phyloP scores from a whole-genome alignment of 2,797 vertebrate genomes.

The Enteromius fasciolatus region DNA sequence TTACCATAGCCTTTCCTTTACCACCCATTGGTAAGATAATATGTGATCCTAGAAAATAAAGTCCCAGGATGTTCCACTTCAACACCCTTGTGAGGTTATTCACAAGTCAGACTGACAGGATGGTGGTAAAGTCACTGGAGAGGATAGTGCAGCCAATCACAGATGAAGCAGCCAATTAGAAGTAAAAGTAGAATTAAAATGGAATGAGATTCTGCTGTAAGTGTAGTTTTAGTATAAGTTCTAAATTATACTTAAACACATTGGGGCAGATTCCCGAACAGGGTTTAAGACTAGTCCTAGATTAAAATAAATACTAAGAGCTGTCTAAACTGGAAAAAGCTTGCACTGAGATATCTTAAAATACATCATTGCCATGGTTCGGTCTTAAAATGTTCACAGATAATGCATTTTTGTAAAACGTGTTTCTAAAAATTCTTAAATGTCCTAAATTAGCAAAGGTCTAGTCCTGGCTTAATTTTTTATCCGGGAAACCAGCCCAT shows the following conservation, averaged over 20 bases:
- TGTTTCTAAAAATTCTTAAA: no score
- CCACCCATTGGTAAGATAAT: neutral
- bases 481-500: no score
- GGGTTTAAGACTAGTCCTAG: no score
- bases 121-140: neutral
- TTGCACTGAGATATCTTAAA: no score
- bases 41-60: slow-evolving; percentile 3
- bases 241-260: neutral
- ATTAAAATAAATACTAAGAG: no score
- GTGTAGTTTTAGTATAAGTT: neutral
- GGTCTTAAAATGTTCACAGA: no score
- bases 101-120: neutral
- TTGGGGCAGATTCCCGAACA: no score
- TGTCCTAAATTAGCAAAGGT: no score
- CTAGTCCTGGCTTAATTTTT: no score
- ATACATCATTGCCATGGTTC: no score
- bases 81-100: neutral
- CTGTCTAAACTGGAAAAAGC: no score
- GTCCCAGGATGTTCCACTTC: slow-evolving; percentile 19
- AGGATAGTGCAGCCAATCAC: neutral
- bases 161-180: neutral
- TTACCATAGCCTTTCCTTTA: neutral
- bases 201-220: neutral
- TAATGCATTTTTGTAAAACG: no score
- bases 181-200: neutral